A percentile compares a stretch with the other conserved stretches of the same genome.
Conservation (phyloP, 2,797 vertebrate species). For the Phyllotis vaccarum region DNA sequence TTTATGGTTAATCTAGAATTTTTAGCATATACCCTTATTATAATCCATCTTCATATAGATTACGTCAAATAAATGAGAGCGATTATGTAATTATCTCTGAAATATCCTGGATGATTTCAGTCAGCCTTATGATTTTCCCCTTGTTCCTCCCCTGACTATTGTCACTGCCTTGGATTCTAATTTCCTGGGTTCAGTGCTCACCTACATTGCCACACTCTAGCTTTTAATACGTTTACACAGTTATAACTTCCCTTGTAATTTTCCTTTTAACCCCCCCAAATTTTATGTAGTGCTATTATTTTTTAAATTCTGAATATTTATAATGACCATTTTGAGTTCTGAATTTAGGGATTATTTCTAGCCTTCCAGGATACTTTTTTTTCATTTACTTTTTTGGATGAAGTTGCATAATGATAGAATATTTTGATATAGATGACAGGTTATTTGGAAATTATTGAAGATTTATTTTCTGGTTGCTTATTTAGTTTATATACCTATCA, state of each 20-base stretch:
- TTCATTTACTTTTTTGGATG: constrained; percentile 9
- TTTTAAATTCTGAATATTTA: constrained; percentile 46
- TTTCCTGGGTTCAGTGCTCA: not conserved
- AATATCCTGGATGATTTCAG: constrained; percentile 15
- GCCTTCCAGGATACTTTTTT: not conserved
- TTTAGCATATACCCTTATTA: constrained; percentile 15
- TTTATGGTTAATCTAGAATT: not conserved
- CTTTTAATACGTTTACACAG: not conserved
- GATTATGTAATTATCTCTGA: not conserved
- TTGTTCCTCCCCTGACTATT: not conserved
- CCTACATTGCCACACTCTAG: not conserved
- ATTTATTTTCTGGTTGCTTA: not conserved
- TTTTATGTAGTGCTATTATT: constrained; percentile 26
- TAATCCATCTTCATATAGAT: not conserved
- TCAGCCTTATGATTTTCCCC: not conserved
- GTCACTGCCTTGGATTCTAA: not conserved
- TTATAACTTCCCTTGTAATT: constrained; percentile 6
- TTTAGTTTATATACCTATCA: not conserved
- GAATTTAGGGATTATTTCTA: not conserved
- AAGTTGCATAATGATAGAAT: constrained; percentile 13
- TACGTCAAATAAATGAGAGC: not conserved
- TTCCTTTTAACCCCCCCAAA: not conserved
- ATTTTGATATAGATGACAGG: constrained; percentile 12
- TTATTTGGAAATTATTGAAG: constrained; percentile 53
- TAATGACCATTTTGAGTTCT: not conserved